Evolutionary conservation across 2,888 invertebrate species (phyloP), one percentile per base, ranked within the genome.

Genomic region (Notodonta ziczac): DNA sequence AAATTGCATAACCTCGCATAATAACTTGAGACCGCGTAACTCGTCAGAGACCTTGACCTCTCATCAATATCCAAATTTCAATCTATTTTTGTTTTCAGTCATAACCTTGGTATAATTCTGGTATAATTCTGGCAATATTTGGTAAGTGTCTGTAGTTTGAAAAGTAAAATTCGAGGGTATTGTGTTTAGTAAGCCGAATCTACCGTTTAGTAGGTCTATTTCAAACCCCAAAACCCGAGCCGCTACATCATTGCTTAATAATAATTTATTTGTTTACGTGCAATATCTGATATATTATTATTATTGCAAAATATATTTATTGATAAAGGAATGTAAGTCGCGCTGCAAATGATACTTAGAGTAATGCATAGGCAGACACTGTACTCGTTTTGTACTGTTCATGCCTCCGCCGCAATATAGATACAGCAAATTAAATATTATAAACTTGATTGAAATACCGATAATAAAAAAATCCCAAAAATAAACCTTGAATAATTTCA

Each of bases 191-290:
- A 10, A 35, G 66, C 16, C 74, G 35, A n/a, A 14, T 80, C 76
- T 77, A 63, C 56, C 39, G 0, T 1, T 58, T 52, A 13, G 6
- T 24, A 62, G 46, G 24, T 14, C 70, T 63, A 56, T 7, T 39
- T 35, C 39, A 13, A 67, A 63, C 76, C 74, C 73, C 72, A 69
- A 73, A 72, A 68, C 62, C 68, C 68, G 67, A 63, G 14, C 62
- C 73, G 65, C 75, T 83, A 76, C 68, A 82, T 86, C 82, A 86
- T 79, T 73, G 77, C 75, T 76, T 86, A 84, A 86, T 84, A 82
- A 83, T 76, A 85, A 86, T 86, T 86, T 86, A 86, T 86, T 84
- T 82, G 83, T 79, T 82, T 80, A 72, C 69, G 73, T 73, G 77
- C 70, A 71, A 67, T 63, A 67, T 65, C 66, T 65, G 46, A 54